Base-by-base conservation (phyloP, 2,113 vertebrate genomes). In the Cinclus mexicanus region DNA sequence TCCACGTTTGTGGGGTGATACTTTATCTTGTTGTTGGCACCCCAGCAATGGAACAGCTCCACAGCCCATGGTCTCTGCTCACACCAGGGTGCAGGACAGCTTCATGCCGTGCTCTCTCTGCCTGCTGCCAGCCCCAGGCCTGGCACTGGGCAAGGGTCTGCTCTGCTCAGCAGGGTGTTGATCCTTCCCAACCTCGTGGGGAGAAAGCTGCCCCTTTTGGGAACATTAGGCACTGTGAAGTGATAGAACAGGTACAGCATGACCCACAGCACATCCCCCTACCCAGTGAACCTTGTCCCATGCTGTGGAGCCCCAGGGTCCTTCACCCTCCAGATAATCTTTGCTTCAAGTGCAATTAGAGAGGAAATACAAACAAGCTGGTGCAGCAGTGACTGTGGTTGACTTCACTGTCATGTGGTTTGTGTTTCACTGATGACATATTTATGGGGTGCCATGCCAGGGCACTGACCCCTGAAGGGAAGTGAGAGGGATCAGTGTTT, bases 181-280 rank as follows among this genome's bases (percentile, higher is more conserved):
- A 35, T 47, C 20, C 28, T 52, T 50, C 61, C 65, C 35, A 19
- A 0, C 11, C 69, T 19, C 0, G 0, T 3, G 37, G 47, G 39
- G 70, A 74, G 29, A 50, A 56, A 81, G 18, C 5, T 24, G 15
- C 39, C 1, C 0, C 2, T 24, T 75, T 22, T 35, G 53, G 35
- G 50, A 31, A 2, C 15, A 0, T 2, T 1, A 2, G 8, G 9
- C 2, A 1, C 22, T 14, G 37, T 2, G 4, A 2, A 5, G 20
- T 22, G 78, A 18, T 19, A 11, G 42, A 14, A 3, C 7, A 35
- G 42, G 41, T 10, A 12, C 31, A 28, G 57, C 7, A 3, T 0
- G 2, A 49, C 49, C 64, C 74, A 14, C 19, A 31, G 59, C 37
- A 11, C 28, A 12, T 4, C 41, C 12, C 69, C 44, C 15, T 8